A percentile compares a stretch with the other conserved stretches of the same genome.
Evolutionary conservation across 2,888 invertebrate species (phyloP).

Genomic region (Troides helena): DNA sequence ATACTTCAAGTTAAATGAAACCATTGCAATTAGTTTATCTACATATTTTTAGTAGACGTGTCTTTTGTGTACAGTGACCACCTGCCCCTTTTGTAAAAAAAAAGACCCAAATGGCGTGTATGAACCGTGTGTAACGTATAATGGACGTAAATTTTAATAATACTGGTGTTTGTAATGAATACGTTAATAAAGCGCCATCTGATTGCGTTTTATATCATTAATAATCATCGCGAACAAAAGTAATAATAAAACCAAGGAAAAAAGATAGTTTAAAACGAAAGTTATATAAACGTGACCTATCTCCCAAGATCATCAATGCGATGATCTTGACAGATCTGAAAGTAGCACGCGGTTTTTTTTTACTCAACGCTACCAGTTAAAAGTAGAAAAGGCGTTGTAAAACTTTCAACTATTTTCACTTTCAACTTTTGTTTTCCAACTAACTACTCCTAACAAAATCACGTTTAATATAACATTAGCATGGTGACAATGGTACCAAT

Average conservation of each 20-base stretch:
- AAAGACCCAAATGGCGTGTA: conserved; percentile 19
- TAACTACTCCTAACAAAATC: too few species aligned
- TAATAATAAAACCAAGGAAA: neutral
- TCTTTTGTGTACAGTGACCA: conserved; percentile 7
- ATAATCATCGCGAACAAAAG: neutral
- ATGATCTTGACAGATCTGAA: conserved; percentile 7
- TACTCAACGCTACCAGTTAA: neutral
- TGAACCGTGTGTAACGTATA: conserved; percentile 18
- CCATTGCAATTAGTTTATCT: neutral
- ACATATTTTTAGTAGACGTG: neutral
- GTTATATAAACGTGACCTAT: neutral
- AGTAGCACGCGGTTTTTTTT: neutral
- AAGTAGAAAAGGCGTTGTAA: neutral
- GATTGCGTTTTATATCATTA: neutral
- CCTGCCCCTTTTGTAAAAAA: conserved; percentile 10
- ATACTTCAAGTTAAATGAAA: neutral
- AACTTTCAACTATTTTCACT: neutral
- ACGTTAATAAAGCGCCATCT: conserved; percentile 14
- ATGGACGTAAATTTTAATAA: conserved; percentile 11
- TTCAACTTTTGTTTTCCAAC: too few species aligned
- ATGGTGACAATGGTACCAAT: too few species aligned
- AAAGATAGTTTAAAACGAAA: neutral
- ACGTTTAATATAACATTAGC: too few species aligned
- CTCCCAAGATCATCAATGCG: conserved; percentile 4
- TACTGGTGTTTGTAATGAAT: conserved; percentile 10